Evolutionary conservation across 2,797 vertebrate species (phyloP).

Genomic region (Otolemur crassicaudatus): DNA sequence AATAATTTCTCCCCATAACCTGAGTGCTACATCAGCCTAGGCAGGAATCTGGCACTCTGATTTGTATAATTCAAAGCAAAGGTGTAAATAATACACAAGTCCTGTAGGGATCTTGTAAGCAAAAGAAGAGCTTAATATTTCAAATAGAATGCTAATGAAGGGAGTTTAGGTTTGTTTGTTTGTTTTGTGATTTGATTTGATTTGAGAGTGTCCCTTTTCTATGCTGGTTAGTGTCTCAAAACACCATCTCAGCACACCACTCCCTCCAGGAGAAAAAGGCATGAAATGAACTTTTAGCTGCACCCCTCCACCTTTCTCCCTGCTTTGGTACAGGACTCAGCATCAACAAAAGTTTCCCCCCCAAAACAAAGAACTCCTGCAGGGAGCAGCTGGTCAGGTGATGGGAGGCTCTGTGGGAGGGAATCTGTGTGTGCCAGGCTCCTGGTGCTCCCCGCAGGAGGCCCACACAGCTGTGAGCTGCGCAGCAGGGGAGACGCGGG

Average conservation of each 20-base stretch:
- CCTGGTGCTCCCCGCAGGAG: not conserved
- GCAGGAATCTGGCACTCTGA: not conserved
- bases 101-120: not conserved
- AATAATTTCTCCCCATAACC: not conserved
- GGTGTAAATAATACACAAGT: not conserved
- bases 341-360: conserved; percentile 9
- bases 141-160: conserved; percentile 1
- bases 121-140: conserved; percentile 18
- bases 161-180: conserved; percentile 1
- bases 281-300: not conserved
- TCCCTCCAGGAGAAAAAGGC: not conserved
- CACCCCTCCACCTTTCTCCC: not conserved
- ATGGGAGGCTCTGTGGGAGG: not conserved
- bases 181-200: not conserved
- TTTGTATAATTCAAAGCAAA: conserved; percentile 22
- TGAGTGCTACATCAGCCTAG: not conserved
- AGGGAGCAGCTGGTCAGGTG: not conserved
- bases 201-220: not conserved
- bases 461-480: not conserved
- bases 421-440: too few relatives aligned
- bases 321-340: not conserved
- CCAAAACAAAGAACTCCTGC: not conserved
- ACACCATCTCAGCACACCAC: not conserved
- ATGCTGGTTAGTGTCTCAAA: conserved; percentile 9
- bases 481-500: not conserved